These are phyloP conservation scores for Champsocephalus esox DNA, from an alignment of 2,797 vertebrate genomes.

Conservation along the genomic window DNA sequence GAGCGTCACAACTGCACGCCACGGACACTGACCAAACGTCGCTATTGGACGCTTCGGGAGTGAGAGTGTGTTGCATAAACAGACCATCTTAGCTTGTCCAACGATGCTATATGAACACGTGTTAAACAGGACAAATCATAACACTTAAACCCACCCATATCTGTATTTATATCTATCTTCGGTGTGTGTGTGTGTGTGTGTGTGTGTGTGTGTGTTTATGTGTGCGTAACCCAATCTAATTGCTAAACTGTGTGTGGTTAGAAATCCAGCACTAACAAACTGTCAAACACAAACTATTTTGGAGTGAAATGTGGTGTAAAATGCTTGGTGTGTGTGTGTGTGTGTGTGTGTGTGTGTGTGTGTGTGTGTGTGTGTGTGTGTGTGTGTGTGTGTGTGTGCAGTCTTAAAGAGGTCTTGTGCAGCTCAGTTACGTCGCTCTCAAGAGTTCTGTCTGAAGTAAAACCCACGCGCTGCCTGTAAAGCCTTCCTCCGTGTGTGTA, in stretches of 20 bases:
- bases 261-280: constrained; percentile 44
- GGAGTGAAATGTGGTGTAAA: constrained; percentile 20
- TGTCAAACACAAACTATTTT: constrained; percentile 48
- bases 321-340: neutral
- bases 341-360: neutral
- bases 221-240: constrained; percentile 47
- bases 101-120: neutral
- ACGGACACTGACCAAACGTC: no score
- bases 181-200: constrained; percentile 9
- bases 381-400: no score
- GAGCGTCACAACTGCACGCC: no score
- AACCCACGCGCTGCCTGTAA: neutral
- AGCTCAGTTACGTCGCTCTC: neutral
- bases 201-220: constrained; percentile 20
- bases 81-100: neutral
- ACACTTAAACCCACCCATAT: neutral
- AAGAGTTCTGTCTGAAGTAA: neutral
- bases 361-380: no score
- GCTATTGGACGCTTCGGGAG: no score
- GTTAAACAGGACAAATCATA: constrained; percentile 1
- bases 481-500: neutral
- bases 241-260: constrained; percentile 30
- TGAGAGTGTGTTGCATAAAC: neutral
- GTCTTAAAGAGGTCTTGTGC: neutral
- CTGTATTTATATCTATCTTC: neutral